Percentiles rank a stretch among this genome's conserved stretches.
These are phyloP conservation scores for Triplophysa tibetana DNA, from an alignment of 2,113 vertebrate species.

Conservation along the genomic window DNA sequence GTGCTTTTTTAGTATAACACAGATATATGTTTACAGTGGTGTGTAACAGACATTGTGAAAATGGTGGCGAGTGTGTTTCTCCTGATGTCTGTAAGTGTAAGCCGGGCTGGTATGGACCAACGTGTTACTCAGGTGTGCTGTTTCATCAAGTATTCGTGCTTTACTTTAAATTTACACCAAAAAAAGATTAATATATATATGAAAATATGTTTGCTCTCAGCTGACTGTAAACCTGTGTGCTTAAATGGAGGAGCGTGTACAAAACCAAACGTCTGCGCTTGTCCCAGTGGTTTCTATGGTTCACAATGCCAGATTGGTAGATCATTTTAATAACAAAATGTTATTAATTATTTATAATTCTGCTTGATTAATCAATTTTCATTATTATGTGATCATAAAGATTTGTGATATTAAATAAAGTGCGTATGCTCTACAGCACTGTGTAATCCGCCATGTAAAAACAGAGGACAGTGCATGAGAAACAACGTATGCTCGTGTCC, in stretches of 20 bases:
- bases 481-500: conserved; percentile 86
- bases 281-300: conserved; percentile 88
- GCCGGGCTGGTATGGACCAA: conserved; percentile 85
- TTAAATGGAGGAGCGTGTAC: conserved; percentile 87
- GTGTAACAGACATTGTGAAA: conserved; percentile 91
- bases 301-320: conserved; percentile 88
- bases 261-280: conserved; percentile 82
- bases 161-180: background rate
- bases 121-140: conserved; percentile 82
- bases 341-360: background rate
- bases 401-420: background rate
- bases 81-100: conserved; percentile 85
- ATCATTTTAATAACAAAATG: background rate
- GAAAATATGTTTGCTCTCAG: conserved; percentile 62
- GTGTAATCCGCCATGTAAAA: conserved; percentile 90
- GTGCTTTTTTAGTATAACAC: background rate
- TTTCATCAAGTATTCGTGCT: background rate
- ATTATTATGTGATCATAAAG: background rate
- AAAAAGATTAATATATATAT: background rate
- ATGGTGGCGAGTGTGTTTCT: conserved; percentile 82
- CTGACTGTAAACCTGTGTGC: conserved; percentile 84
- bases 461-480: conserved; percentile 86
- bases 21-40: conserved; percentile 76
- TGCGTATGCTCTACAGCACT: conserved; percentile 76
- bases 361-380: background rate